phyloP scores from a whole-genome alignment of 2,797 vertebrate species.

The Chanos chanos region DNA sequence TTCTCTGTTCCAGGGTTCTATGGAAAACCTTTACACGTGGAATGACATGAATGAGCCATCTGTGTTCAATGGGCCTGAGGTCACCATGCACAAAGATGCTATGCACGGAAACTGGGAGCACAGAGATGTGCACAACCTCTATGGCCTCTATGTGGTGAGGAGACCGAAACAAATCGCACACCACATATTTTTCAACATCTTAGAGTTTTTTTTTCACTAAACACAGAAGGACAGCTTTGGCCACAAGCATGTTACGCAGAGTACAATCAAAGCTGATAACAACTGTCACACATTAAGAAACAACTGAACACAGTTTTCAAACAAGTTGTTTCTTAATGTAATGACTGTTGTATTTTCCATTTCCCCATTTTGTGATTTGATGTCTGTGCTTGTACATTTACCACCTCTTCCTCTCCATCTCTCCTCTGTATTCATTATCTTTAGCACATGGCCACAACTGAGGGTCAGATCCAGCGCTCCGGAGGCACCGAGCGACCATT shows the following conservation, averaged over 20 bases:
- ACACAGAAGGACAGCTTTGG: too few species aligned
- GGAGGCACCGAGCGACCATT: constrained; percentile 85
- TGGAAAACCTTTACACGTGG: constrained; percentile 85
- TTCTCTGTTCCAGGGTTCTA: constrained; percentile 75
- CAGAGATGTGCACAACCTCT: constrained; percentile 88
- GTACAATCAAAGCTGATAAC: too few species aligned
- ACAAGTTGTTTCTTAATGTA: constrained; percentile 38
- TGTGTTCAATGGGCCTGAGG: constrained; percentile 91
- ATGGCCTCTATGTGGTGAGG: constrained; percentile 90
- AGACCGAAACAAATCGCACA: not conserved
- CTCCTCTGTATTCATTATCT: constrained; percentile 64
- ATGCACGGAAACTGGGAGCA: constrained; percentile 87
- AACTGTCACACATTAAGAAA: too few species aligned
- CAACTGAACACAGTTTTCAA: too few species aligned
- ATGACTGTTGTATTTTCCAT: constrained; percentile 60
- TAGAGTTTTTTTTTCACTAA: too few species aligned
- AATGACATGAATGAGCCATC: constrained; percentile 97
- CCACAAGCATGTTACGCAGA: too few species aligned
- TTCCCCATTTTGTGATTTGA: constrained; percentile 67
- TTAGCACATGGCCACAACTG: constrained; percentile 90
- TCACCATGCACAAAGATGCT: constrained; percentile 94
- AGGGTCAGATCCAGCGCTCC: constrained; percentile 81
- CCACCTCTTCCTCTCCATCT: constrained; percentile 61
- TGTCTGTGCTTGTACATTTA: constrained; percentile 27
- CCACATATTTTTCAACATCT: not conserved